A percentile compares a stretch with the other conserved stretches of the same genome.
Conservation (phyloP, 2,113 vertebrate species). For the Dicerorhinus sumatrensis region DNA sequence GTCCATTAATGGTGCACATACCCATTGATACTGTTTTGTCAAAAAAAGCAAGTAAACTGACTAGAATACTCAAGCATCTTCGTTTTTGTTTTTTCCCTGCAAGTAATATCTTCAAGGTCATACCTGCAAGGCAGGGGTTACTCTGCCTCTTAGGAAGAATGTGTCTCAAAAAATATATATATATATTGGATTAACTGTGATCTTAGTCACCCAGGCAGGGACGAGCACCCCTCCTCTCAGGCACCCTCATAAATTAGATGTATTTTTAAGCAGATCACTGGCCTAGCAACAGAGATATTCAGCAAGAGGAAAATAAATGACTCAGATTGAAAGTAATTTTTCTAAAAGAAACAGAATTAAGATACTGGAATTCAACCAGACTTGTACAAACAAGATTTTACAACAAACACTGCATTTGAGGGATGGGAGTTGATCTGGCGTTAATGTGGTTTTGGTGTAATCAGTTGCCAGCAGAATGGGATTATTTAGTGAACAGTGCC, state of each 20-base stretch:
- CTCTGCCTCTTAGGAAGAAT: neutral
- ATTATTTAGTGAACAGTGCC: conserved; percentile 65
- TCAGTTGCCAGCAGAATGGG: neutral
- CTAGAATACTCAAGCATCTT: neutral
- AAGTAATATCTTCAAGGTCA: neutral
- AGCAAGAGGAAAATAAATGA: conserved; percentile 36
- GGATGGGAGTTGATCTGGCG: neutral
- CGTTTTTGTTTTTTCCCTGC: neutral
- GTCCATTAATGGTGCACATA: neutral
- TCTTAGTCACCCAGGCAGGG: neutral
- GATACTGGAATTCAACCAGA: conserved; percentile 54
- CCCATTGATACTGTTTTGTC: neutral
- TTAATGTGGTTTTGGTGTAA: conserved; percentile 46
- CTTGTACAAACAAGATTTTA: conserved; percentile 65
- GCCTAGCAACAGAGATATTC: neutral
- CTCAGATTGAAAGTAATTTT: conserved; percentile 58
- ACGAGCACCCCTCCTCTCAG: neutral
- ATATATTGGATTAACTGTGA: neutral
- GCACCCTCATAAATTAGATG: neutral
- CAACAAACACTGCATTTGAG: neutral
- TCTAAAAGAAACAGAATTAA: conserved; percentile 59
- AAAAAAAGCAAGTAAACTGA: neutral
- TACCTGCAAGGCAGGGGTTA: neutral
- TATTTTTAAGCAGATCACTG: conserved; percentile 51
- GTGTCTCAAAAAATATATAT: neutral